Evolutionary conservation across 2,113 vertebrate genomes (phyloP), one percentile per base, ranked within the genome.

Genomic region (Neodontobutis hainanensis): DNA sequence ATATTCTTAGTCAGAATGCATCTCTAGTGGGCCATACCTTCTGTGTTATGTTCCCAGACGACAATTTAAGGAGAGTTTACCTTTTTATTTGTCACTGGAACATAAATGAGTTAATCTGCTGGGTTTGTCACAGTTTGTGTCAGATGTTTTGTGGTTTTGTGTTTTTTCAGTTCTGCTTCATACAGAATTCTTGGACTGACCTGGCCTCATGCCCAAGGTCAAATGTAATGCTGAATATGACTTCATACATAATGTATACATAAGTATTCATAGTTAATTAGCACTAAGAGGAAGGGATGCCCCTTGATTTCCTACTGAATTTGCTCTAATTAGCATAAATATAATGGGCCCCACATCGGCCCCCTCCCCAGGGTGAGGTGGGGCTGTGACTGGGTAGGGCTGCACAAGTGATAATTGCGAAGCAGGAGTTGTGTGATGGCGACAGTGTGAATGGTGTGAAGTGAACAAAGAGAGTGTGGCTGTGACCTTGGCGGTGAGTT

Each of bases 371-470:
- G 57, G 65, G 86, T 82, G 69, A 79, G 70, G 70, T 63, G 74
- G 83, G 85, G 82, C 81, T 85, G 80, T 85, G 77, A 76, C 80
- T 85, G 67, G 65, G 70, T 78, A 69, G 86, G 89, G 70, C 81
- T 90, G 73, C 75, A 74, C 72, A 75, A 74, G 90, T 90, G 92
- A 87, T 82, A 81, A 90, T 92, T 91, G 91, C 89, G 81, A 83
- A 78, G 78, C 88, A 90, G 92, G 86, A 83, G 81, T 75, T 84
- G 68, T 84, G 81, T 78, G 59, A 76, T 5, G 56, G 70, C 68
- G 72, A 71, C 73, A 65, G 80, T 70, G 58, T 73, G 78, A 59
- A 48, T 8, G 11, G 72, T 77, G 68, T 82, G 50, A 59, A 62
- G 51, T 50, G 73, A 84, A 88, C 65, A 88, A 84, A 88, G 80